Evolutionary conservation across 2,797 vertebrate species (phyloP), one percentile per base, ranked within the genome.

Genomic region (Acanthopagrus latus): DNA sequence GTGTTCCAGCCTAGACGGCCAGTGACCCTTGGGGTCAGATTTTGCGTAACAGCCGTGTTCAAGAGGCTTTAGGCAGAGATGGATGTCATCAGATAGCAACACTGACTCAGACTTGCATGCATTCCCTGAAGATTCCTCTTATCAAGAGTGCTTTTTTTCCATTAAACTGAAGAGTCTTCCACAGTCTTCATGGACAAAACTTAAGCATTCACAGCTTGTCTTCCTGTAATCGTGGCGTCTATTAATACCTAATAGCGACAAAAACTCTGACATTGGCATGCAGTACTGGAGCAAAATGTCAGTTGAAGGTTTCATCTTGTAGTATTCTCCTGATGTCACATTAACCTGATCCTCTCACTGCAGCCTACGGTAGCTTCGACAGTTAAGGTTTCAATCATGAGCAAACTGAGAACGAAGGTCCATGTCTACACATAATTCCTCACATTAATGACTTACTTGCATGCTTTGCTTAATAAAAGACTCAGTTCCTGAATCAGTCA

Each of bases 231-330:
- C 67, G 71, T 17, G 55, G 68, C 29, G 80, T 89, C 92, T 93
- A 93, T 94, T 92, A 91, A 93, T 93, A 94, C 51, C 72, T 62
- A 58, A 55, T 23, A 64, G 85, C 57, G 44, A 83, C 69, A 87
- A 78, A 89, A 82, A 84, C 62, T 89, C 78, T 70, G 82, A 76
- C 11, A 38, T 58, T 90, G 88, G 75, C 81, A 73, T 71, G 73
- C 41, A 72, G 67, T 43, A 48, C 80, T 71, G 78, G 72, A 86
- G 82, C 68, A 83, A 88, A 91, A 90, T 93, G 89, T 91, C 90
- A 91, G 82, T 89, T 76, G 62, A 63, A 57, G 89, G 86, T 93
- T 91, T 89, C 92, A 91, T 63, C 82, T 87, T 80, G 81, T 92
- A 89, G 90, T 92, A 84, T 87, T 89, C 64, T 89, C 80, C 86